phyloP scores from a whole-genome alignment of 1,140 invertebrate genomes.

The Tetraneura akinire region DNA sequence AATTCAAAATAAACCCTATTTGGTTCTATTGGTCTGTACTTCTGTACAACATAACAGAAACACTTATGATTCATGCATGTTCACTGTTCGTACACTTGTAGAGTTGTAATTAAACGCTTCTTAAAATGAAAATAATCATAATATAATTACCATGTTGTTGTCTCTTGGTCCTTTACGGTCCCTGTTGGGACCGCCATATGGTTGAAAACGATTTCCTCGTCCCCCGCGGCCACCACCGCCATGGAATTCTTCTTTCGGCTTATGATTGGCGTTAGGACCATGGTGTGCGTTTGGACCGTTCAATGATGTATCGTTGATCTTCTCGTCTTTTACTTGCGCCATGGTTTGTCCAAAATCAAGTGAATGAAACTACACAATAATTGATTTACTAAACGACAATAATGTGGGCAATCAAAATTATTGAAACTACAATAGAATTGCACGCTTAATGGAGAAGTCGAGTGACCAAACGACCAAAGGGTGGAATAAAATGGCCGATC shows the following conservation, averaged over 20 bases:
- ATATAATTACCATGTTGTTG: conserved; percentile 39
- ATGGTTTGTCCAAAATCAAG: not conserved
- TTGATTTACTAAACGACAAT: too few species aligned
- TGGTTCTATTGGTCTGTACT: too few species aligned
- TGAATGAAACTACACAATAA: too few species aligned
- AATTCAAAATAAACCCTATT: too few species aligned
- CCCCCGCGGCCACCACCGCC: conserved; percentile 40
- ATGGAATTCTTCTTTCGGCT: conserved; percentile 32
- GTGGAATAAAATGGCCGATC: conserved; percentile 38
- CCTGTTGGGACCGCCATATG: conserved; percentile 25
- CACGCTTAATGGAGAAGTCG: too few species aligned
- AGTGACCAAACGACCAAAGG: not conserved
- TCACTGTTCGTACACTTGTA: too few species aligned
- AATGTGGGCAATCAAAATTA: too few species aligned
- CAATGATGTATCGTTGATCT: conserved; percentile 13
- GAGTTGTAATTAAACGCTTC: not conserved
- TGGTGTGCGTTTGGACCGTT: conserved; percentile 19
- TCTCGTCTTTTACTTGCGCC: conserved; percentile 42
- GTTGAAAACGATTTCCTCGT: conserved; percentile 41
- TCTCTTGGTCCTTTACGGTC: conserved; percentile 36
- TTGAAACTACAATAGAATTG: too few species aligned
- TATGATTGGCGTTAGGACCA: conserved; percentile 9
- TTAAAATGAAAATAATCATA: not conserved
- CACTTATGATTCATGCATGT: not conserved
- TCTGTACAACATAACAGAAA: too few species aligned